phyloP scores from a whole-genome alignment of 1,140 invertebrate genomes.

The Oreohelix idahoensis region DNA sequence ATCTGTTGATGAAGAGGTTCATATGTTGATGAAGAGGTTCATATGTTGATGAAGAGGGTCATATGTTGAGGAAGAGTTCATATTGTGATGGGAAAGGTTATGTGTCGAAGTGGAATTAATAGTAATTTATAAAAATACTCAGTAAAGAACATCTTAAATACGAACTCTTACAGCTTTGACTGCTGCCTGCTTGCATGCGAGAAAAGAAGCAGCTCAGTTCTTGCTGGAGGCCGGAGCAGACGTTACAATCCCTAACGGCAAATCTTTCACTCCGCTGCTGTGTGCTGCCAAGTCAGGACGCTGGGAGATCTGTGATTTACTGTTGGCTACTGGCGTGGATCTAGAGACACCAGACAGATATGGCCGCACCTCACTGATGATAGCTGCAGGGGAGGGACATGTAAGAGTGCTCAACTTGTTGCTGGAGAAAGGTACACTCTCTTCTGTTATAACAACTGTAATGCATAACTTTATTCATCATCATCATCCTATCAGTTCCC shows the following conservation, averaged over 20 bases:
- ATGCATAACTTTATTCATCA: too few relatives aligned
- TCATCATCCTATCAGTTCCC: too few relatives aligned
- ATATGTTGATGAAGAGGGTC: too few relatives aligned
- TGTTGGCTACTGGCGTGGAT: constrained; percentile 76
- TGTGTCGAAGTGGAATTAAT: not conserved
- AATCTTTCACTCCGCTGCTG: constrained; percentile 85
- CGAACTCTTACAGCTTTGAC: constrained; percentile 79
- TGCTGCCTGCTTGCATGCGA: constrained; percentile 87
- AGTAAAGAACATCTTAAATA: too few relatives aligned
- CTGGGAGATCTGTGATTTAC: constrained; percentile 82
- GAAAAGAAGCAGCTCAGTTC: constrained; percentile 82
- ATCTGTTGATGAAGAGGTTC: too few relatives aligned
- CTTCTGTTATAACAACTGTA: too few relatives aligned
- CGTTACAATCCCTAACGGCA: constrained; percentile 76
- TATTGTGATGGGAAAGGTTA: too few relatives aligned
- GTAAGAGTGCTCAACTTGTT: constrained; percentile 89
- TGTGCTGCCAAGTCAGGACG: constrained; percentile 90
- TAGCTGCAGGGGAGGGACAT: constrained; percentile 93
- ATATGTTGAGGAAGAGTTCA: too few relatives aligned
- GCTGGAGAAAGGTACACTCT: constrained; percentile 86
- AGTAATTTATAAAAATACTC: not conserved
- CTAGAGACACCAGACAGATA: constrained; percentile 80
- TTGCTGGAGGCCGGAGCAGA: constrained; percentile 85
- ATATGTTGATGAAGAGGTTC: too few relatives aligned
- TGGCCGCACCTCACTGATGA: constrained; percentile 85